Evolutionary conservation across 2,797 vertebrate genomes (phyloP).

Genomic region (Siniperca obscura): DNA sequence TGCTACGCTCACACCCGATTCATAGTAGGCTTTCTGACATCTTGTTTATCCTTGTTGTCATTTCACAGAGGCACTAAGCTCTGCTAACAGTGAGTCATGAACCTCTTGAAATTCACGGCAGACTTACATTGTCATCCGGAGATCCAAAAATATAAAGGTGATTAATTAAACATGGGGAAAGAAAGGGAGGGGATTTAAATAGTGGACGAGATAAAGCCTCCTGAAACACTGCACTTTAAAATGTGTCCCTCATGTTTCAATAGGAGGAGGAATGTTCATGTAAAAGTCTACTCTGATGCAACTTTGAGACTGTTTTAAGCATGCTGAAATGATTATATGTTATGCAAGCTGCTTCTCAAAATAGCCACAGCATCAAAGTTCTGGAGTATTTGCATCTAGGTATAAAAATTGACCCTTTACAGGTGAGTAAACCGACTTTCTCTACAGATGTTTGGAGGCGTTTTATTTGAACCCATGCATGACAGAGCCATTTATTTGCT

Average conservation of each 20-base stretch:
- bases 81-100: constrained; percentile 48
- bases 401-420: constrained; percentile 9
- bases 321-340: constrained; percentile 12
- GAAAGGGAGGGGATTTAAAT: constrained; percentile 36
- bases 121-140: constrained; percentile 50
- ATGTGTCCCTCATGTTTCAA: constrained; percentile 2
- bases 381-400: constrained; percentile 24
- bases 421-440: constrained; percentile 48
- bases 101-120: constrained; percentile 45
- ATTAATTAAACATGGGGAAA: constrained; percentile 68
- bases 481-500: constrained; percentile 1
- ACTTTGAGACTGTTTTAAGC: constrained; percentile 27
- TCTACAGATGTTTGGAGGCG: background rate
- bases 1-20: constrained; percentile 13
- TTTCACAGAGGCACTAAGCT: constrained; percentile 44
- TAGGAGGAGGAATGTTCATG: background rate
- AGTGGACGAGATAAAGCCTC: constrained; percentile 38
- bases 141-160: constrained; percentile 61
- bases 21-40: constrained; percentile 47
- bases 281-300: constrained; percentile 12
- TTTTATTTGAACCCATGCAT: constrained; percentile 11
- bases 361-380: constrained; percentile 47
- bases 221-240: constrained; percentile 31
- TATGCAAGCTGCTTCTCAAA: constrained; percentile 35
- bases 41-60: constrained; percentile 51